These are phyloP conservation scores for Stictonetta naevosa DNA, from an alignment of 2,113 vertebrate species.

Conservation along the genomic window DNA sequence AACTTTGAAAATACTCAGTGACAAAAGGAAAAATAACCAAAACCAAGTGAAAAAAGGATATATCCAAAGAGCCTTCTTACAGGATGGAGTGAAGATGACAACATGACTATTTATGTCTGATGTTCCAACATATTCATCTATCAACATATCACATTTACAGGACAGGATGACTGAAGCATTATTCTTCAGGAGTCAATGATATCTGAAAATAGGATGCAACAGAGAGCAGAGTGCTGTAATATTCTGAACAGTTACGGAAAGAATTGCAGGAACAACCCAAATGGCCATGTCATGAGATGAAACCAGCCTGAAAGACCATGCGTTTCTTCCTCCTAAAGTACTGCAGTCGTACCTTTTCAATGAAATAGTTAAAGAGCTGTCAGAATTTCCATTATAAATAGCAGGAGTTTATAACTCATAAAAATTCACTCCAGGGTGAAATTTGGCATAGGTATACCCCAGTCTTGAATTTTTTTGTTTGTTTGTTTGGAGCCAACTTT, in stretches of 20 bases:
- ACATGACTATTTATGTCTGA: neutral
- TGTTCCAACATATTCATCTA: neutral
- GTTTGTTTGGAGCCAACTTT: constrained; percentile 48
- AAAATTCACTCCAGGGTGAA: constrained; percentile 48
- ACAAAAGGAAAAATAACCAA: neutral
- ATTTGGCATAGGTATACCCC: constrained; percentile 24
- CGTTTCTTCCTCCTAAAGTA: neutral
- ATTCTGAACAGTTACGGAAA: neutral
- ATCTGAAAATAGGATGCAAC: neutral
- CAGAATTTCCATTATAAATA: constrained; percentile 51
- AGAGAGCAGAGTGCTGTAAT: neutral
- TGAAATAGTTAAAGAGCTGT: constrained; percentile 43
- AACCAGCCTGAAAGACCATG: neutral
- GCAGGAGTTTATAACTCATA: constrained; percentile 42
- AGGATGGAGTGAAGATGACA: neutral
- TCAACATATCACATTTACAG: neutral
- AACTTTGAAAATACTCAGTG: neutral
- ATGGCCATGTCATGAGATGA: neutral
- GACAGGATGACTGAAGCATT: neutral
- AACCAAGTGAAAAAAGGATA: neutral
- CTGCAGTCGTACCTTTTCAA: neutral
- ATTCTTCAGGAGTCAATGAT: neutral
- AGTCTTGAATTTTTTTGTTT: constrained; percentile 38
- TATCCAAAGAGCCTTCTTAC: neutral
- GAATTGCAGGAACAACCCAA: neutral